These are phyloP conservation scores for Cosmopolites sordidus DNA, from an alignment of 2,888 invertebrate species.

Conservation along the genomic window DNA sequence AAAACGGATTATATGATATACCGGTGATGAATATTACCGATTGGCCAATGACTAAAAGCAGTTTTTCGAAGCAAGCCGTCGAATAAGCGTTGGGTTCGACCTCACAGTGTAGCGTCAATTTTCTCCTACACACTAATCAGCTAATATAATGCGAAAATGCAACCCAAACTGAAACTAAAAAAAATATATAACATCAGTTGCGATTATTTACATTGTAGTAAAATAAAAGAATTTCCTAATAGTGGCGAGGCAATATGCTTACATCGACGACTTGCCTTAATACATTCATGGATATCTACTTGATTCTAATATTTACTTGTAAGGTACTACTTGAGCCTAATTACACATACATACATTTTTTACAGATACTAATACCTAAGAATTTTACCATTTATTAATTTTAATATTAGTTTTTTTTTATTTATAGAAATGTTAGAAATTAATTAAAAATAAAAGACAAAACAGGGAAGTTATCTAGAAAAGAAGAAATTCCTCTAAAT, in stretches of 20 bases:
- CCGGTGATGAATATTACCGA: constrained; percentile 9
- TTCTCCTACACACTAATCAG: constrained; percentile 21
- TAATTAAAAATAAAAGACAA: not conserved
- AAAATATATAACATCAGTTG: constrained; percentile 25
- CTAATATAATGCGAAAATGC: constrained; percentile 15
- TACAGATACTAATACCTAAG: constrained; percentile 20
- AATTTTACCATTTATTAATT: constrained; percentile 23
- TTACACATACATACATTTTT: constrained; percentile 17
- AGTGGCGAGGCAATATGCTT: constrained; percentile 16
- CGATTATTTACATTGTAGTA: constrained; percentile 15
- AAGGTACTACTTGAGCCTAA: constrained; percentile 5
- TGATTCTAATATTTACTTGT: constrained; percentile 15
- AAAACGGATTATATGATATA: too few species aligned
- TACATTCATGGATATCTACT: constrained; percentile 19
- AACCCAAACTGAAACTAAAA: constrained; percentile 18
- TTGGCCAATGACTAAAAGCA: constrained; percentile 19
- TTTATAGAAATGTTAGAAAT: not conserved
- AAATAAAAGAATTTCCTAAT: not conserved
- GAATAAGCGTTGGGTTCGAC: constrained; percentile 18
- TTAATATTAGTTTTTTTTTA: constrained; percentile 10
- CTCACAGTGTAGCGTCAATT: constrained; percentile 20
- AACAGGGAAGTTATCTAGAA: constrained; percentile 11
- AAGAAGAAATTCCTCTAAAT: constrained; percentile 7
- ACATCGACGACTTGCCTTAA: constrained; percentile 25
- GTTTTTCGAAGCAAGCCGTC: constrained; percentile 27